Conservation (phyloP, 2,113 vertebrate genomes). For the Gracilinanus agilis region DNA sequence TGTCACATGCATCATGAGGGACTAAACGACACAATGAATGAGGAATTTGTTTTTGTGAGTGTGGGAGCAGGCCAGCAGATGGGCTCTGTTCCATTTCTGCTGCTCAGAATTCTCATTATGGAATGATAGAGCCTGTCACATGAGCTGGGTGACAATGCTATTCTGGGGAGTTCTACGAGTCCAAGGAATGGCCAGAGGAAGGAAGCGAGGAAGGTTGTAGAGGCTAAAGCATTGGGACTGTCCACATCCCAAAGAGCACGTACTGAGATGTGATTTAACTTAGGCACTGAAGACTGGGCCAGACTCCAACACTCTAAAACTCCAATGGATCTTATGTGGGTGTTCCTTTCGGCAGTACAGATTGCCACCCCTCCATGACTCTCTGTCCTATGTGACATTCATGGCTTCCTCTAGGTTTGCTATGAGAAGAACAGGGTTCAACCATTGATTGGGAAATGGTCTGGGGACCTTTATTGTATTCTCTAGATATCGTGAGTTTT, state of each 20-base stretch:
- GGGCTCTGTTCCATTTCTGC: slow-evolving; percentile 70
- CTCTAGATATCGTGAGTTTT: not conserved
- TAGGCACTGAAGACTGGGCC: slow-evolving; percentile 11
- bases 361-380: not conserved
- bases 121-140: slow-evolving; percentile 73
- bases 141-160: slow-evolving; percentile 64
- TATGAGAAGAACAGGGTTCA: not conserved
- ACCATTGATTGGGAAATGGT: not conserved
- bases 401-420: not conserved
- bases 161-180: not conserved
- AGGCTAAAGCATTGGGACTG: slow-evolving; percentile 36
- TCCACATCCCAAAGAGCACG: slow-evolving; percentile 30
- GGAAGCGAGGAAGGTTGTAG: slow-evolving; percentile 42
- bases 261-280: slow-evolving; percentile 32
- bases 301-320: slow-evolving; percentile 22
- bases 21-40: slow-evolving; percentile 77
- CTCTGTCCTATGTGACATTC: not conserved
- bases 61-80: slow-evolving; percentile 77
- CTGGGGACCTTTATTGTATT: not conserved
- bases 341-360: not conserved
- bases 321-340: not conserved
- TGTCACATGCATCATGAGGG: slow-evolving; percentile 50
- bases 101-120: slow-evolving; percentile 76
- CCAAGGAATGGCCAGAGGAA: slow-evolving; percentile 69
- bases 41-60: slow-evolving; percentile 77